phyloP scores from a whole-genome alignment of 1,140 invertebrate genomes.

The Coenobita brevimanus region DNA sequence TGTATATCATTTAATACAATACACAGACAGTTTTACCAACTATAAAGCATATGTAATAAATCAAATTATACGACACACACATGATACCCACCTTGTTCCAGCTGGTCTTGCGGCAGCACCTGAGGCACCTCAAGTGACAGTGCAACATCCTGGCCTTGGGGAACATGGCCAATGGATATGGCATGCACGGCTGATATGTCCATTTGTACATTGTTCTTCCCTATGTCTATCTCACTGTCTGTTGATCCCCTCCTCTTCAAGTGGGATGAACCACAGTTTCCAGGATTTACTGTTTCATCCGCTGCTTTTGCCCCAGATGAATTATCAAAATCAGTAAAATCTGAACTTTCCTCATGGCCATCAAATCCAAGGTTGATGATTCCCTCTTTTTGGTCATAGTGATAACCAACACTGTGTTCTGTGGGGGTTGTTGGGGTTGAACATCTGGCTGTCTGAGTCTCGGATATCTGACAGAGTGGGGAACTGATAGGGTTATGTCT shows the following conservation, averaged over 20 bases:
- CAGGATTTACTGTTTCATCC: neutral
- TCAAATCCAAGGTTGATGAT: slow-evolving; percentile 67
- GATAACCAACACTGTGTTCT: neutral
- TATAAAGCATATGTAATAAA: too few species aligned
- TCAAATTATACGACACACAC: neutral
- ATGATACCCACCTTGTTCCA: neutral
- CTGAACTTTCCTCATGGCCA: slow-evolving; percentile 67
- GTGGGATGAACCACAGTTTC: slow-evolving; percentile 5
- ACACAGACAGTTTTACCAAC: too few species aligned
- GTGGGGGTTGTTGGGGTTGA: neutral
- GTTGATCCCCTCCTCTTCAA: slow-evolving; percentile 31
- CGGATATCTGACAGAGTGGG: slow-evolving; percentile 17
- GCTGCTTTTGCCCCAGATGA: too few species aligned
- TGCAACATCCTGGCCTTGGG: slow-evolving; percentile 50
- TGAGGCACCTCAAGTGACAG: slow-evolving; percentile 53
- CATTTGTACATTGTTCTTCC: slow-evolving; percentile 51
- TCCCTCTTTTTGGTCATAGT: slow-evolving; percentile 48
- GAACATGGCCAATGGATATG: slow-evolving; percentile 58
- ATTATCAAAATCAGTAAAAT: slow-evolving; percentile 48
- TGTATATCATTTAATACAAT: too few species aligned
- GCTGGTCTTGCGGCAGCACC: neutral
- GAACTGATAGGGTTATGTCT: slow-evolving; percentile 22
- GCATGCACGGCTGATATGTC: slow-evolving; percentile 44
- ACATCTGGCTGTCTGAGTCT: neutral
- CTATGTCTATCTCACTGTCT: slow-evolving; percentile 48